These are phyloP conservation scores for Siniperca scherzeri DNA, from an alignment of 2,797 vertebrate species.

Conservation along the genomic window DNA sequence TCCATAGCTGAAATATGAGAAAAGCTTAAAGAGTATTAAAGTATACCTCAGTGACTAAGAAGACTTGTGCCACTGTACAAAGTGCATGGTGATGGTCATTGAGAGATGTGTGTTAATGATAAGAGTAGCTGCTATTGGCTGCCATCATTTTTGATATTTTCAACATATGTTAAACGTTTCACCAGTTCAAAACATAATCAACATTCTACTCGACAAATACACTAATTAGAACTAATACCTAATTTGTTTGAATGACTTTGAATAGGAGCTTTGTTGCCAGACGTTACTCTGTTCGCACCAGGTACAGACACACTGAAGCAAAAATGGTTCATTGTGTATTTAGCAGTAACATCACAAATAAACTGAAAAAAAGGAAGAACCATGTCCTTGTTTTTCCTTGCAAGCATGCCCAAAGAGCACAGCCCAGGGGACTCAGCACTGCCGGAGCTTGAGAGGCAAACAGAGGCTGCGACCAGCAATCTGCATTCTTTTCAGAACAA, in stretches of 20 bases:
- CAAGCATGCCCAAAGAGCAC: constrained; percentile 17
- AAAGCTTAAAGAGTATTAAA: background rate
- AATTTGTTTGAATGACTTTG: background rate
- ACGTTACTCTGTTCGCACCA: background rate
- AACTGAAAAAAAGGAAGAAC: background rate
- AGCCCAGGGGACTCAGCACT: constrained; percentile 3
- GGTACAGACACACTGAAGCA: background rate
- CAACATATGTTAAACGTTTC: background rate
- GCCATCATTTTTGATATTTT: background rate
- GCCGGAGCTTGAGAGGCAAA: constrained; percentile 23
- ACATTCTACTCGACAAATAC: background rate
- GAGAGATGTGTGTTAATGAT: background rate
- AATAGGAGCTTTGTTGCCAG: background rate
- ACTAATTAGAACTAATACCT: no score
- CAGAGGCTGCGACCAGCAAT: constrained; percentile 3
- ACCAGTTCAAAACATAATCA: background rate
- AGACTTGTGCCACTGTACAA: background rate
- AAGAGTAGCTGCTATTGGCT: background rate
- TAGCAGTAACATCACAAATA: background rate
- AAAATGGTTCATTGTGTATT: background rate
- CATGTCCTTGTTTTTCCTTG: constrained; percentile 18
- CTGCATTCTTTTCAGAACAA: constrained; percentile 40
- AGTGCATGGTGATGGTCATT: background rate
- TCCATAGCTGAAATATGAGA: background rate
- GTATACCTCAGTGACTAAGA: background rate